Percentiles rank a stretch among this genome's conserved stretches.
These are phyloP conservation scores for Sebastes ruberrimus DNA, from an alignment of 2,797 vertebrate genomes.

Conservation along the genomic window DNA sequence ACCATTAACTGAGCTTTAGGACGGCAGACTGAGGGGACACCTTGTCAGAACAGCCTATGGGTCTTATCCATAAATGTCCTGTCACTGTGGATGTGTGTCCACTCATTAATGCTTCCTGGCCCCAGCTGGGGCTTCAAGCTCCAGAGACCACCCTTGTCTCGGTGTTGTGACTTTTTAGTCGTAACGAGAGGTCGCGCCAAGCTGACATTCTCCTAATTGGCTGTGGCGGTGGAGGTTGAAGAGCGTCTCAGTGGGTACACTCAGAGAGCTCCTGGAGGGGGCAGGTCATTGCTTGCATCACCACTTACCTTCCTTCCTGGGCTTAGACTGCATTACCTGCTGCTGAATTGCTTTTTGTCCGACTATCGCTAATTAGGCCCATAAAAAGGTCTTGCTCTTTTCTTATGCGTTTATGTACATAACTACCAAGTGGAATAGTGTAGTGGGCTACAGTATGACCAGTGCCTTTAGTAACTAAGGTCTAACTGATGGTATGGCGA, in stretches of 20 bases:
- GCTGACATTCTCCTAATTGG: slow-evolving; percentile 86
- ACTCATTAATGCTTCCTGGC: slow-evolving; percentile 48
- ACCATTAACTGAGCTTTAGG: neutral
- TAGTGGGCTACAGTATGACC: neutral
- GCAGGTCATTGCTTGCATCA: slow-evolving; percentile 50
- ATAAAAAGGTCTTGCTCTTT: slow-evolving; percentile 13
- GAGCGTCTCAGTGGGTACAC: slow-evolving; percentile 62
- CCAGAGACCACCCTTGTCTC: slow-evolving; percentile 55
- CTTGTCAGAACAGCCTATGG: slow-evolving; percentile 1
- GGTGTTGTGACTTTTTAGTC: slow-evolving; percentile 67
- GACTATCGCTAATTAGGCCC: slow-evolving; percentile 11
- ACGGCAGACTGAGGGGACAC: neutral
- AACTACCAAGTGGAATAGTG: neutral
- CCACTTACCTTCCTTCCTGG: slow-evolving; percentile 44
- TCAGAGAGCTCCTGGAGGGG: slow-evolving; percentile 59
- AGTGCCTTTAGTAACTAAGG: neutral
- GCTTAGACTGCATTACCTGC: slow-evolving; percentile 8
- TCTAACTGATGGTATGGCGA: slow-evolving; percentile 19
- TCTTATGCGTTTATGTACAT: slow-evolving; percentile 7
- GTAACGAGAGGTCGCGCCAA: slow-evolving; percentile 68
- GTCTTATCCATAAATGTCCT: slow-evolving; percentile 14
- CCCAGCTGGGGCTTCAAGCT: slow-evolving; percentile 43
- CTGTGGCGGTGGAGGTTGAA: slow-evolving; percentile 60
- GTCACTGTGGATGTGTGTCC: slow-evolving; percentile 25
- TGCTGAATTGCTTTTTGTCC: neutral